Conservation (phyloP, 2,888 invertebrate species). For the Idaea straminata region DNA sequence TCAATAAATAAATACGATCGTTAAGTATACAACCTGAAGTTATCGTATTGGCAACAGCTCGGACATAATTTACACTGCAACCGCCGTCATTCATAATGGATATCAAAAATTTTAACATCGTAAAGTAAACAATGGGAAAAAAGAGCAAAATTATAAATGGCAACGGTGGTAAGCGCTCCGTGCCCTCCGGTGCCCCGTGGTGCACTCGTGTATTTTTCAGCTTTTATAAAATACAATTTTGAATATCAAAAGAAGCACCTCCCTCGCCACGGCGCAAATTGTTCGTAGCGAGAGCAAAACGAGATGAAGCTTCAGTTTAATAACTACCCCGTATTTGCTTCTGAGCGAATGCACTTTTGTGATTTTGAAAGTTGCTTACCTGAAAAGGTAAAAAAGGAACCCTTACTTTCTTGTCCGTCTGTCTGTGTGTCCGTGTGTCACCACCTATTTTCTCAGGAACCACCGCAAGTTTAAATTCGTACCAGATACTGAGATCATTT, state of each 20-base stretch:
- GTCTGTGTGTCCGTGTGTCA: too few relatives aligned
- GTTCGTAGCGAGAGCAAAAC: conserved; percentile 22
- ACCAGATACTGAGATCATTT: not conserved
- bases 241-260: conserved; percentile 41
- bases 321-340: conserved; percentile 8
- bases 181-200: conserved; percentile 52
- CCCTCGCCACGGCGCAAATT: conserved; percentile 28
- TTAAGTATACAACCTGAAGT: conserved; percentile 50
- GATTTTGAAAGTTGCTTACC: too few relatives aligned
- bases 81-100: conserved; percentile 64
- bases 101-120: conserved; percentile 72
- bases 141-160: conserved; percentile 61
- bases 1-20: conserved; percentile 62
- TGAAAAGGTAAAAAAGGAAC: too few relatives aligned
- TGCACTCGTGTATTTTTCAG: conserved; percentile 43
- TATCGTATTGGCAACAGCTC: conserved; percentile 72
- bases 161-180: conserved; percentile 43
- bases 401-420: too few relatives aligned
- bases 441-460: too few relatives aligned
- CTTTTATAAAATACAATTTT: conserved; percentile 47
- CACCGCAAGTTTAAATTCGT: too few relatives aligned
- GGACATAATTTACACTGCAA: conserved; percentile 61
- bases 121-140: conserved; percentile 78
- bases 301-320: conserved; percentile 16
- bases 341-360: not conserved